Evolutionary conservation across 2,113 vertebrate species (phyloP), one percentile per base, ranked within the genome.

Genomic region (Eptesicus fuscus): DNA sequence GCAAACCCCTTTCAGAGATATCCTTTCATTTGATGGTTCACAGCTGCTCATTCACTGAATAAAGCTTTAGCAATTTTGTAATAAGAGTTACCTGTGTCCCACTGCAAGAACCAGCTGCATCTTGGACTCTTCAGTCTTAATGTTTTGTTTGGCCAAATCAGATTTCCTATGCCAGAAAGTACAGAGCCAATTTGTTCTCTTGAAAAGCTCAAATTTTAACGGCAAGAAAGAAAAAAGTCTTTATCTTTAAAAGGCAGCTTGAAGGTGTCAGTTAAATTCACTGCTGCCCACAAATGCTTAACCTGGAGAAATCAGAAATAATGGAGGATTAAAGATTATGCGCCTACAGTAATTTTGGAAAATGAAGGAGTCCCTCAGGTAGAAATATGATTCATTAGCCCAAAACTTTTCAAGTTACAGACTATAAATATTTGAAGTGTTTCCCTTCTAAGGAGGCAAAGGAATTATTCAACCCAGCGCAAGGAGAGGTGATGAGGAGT

Each of bases 331-430:
- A 95, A 92, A 96, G 73, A 94, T 94, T 95, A 83, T 47, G 69
- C 1, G 44, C 93, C 83, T 86, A 77, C 56, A 94, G 93, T 85
- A 96, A 95, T 95, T 97, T 92, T 85, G 82, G 83, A 94, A 97
- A 96, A 94, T 95, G 85, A 95, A 97, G 90, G 84, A 94, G 35
- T 92, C 90, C 94, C 96, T 96, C 88, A 94, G 84, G 90, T 97
- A 95, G 96, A 94, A 95, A 97, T 88, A 88, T 73, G 80, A 97
- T 97, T 73, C 96, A 96, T 97, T 95, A 95, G 82, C 77, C 90
- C 67, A 9, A 97, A 96, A 96, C 96, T 97, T 97, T 96, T 95
- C 95, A 96, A 96, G 96, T 94, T 95, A 96, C 82, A 96, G 88
- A 51, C 90, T 95, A 97, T 96, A 97, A 96, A 96, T 97, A 97